Conservation (phyloP, 2,797 vertebrate genomes). For the Geotrypetes seraphini region DNA sequence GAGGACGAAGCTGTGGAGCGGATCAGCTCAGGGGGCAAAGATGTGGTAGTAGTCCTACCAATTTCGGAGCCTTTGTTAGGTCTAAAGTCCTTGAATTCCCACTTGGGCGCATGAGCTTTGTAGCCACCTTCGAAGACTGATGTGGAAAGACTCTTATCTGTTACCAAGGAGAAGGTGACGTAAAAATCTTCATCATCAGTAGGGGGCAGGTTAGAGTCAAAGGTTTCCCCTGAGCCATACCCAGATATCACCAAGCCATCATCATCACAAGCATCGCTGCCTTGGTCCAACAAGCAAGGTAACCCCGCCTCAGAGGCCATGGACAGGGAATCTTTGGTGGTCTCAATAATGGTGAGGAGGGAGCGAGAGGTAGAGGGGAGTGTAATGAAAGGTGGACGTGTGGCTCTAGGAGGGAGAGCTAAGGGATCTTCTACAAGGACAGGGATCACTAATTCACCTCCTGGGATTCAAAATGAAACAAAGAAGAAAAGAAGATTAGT, state of each 20-base stretch:
- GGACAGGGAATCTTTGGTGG: constrained; percentile 99
- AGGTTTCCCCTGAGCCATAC: constrained; percentile 99
- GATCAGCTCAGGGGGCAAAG: constrained; percentile 85
- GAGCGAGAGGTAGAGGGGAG: constrained; percentile 88
- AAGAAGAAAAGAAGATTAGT: constrained; percentile 24
- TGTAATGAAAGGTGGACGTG: constrained; percentile 93
- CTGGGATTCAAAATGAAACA: constrained; percentile 69
- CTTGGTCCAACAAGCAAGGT: constrained; percentile 98
- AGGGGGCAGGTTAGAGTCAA: constrained; percentile 97
- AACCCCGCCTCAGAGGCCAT: constrained; percentile 96
- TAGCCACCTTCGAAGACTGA: constrained; percentile 98
- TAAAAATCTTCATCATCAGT: constrained; percentile 99
- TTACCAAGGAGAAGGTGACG: constrained; percentile 98
- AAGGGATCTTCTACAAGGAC: constrained; percentile 96
- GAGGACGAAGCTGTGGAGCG: constrained; percentile 81
- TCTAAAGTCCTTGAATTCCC: constrained; percentile 98
- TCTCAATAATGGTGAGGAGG: constrained; percentile 97
- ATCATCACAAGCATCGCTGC: constrained; percentile 98
- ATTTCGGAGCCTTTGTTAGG: constrained; percentile 93
- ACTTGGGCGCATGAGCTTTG: constrained; percentile 94
- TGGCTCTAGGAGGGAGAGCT: constrained; percentile 93
- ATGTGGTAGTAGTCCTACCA: constrained; percentile 89
- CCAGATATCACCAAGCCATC: constrained; percentile 99
- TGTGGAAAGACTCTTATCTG: constrained; percentile 98
- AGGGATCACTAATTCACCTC: constrained; percentile 98